phyloP scores from a whole-genome alignment of 1,140 invertebrate genomes.

The Aphaenogaster ashmeadi region DNA sequence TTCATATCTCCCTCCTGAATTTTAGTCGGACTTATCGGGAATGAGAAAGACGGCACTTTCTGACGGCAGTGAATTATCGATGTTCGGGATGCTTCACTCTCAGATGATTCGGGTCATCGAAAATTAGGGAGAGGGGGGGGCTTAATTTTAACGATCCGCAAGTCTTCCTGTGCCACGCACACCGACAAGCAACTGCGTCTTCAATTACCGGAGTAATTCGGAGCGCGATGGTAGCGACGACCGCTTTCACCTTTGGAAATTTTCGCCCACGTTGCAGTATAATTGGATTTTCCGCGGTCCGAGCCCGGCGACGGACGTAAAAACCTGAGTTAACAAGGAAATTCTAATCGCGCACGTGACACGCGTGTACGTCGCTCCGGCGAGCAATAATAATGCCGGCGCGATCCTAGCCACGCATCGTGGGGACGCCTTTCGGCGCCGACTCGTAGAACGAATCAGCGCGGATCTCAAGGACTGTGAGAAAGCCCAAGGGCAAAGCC shows the following conservation, averaged over 20 bases:
- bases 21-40: conserved; percentile 1
- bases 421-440: conserved; percentile 69
- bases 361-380: conserved; percentile 60
- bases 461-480: conserved; percentile 63
- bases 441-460: conserved; percentile 72
- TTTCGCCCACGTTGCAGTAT: conserved; percentile 37
- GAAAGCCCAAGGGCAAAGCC: conserved; percentile 71
- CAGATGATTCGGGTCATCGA: conserved; percentile 46
- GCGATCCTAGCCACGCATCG: conserved; percentile 31
- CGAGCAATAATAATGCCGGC: conserved; percentile 68
- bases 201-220: conserved; percentile 43
- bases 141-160: conserved; percentile 38
- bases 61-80: conserved; percentile 50
- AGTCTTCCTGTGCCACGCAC: conserved; percentile 21
- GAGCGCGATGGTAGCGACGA: neutral
- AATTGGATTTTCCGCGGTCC: conserved; percentile 44
- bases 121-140: conserved; percentile 9
- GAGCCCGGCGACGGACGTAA: neutral
- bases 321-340: conserved; percentile 32
- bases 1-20: neutral
- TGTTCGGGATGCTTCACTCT: neutral
- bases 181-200: neutral
- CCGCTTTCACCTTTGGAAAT: conserved; percentile 66
- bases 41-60: neutral
- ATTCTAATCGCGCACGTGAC: conserved; percentile 70